Evolutionary conservation across 2,113 vertebrate genomes (phyloP).

Genomic region (Percopsis transmontana): DNA sequence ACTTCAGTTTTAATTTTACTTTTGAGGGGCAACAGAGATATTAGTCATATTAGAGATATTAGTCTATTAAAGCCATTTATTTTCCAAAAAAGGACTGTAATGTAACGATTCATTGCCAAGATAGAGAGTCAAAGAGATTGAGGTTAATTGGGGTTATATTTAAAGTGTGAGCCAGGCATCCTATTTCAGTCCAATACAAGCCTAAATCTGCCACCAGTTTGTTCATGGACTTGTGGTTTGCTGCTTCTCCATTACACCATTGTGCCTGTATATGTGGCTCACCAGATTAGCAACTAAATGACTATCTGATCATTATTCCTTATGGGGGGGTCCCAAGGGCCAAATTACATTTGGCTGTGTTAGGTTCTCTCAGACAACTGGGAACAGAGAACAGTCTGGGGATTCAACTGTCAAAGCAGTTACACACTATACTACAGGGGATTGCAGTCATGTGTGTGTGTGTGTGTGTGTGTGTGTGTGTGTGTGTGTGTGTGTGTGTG

Average conservation of each 20-base stretch:
- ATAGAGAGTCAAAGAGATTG: no score
- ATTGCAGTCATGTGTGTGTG: slow-evolving; percentile 7
- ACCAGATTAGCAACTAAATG: slow-evolving; percentile 72
- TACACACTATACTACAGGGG: slow-evolving; percentile 23
- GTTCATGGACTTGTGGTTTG: slow-evolving; percentile 32
- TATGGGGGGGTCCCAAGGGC: slow-evolving; percentile 49
- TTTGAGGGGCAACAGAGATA: no score
- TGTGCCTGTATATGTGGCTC: slow-evolving; percentile 54
- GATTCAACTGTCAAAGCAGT: slow-evolving; percentile 50
- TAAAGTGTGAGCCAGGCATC: background rate
- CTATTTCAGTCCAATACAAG: slow-evolving; percentile 10
- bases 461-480: slow-evolving; percentile 16
- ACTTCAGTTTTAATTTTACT: no score
- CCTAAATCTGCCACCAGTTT: slow-evolving; percentile 19
- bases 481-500: slow-evolving; percentile 6
- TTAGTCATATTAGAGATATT: background rate
- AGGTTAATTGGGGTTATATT: no score
- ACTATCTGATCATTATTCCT: slow-evolving; percentile 69
- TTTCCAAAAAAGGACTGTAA: background rate
- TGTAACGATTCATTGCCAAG: background rate
- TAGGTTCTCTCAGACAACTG: slow-evolving; percentile 48
- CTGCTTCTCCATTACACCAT: slow-evolving; percentile 50
- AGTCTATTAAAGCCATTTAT: background rate
- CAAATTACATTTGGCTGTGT: slow-evolving; percentile 65
- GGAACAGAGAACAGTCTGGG: slow-evolving; percentile 45